phyloP scores from a whole-genome alignment of 2,113 vertebrate genomes.

The Zosterops borbonicus region DNA sequence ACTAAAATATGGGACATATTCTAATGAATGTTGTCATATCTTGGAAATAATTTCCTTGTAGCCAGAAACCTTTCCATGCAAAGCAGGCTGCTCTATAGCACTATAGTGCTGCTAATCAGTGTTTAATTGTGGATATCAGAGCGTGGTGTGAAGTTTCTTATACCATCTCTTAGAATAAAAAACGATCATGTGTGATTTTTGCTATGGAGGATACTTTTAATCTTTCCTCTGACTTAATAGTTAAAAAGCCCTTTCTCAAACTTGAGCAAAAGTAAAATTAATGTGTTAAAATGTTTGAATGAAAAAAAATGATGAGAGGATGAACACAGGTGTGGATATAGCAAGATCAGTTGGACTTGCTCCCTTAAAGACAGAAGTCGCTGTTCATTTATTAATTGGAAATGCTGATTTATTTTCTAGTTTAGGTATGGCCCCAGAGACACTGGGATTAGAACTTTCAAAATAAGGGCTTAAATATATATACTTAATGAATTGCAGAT shows the following conservation, averaged over 20 bases:
- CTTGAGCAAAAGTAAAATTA: background rate
- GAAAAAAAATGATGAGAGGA: background rate
- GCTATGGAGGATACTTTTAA: background rate
- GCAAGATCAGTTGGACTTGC: background rate
- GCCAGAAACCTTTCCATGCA: background rate
- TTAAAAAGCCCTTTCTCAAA: background rate
- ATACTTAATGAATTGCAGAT: background rate
- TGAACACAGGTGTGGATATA: background rate
- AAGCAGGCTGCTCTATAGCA: background rate
- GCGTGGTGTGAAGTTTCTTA: background rate
- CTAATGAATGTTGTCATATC: background rate
- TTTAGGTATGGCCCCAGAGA: background rate
- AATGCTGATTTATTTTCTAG: background rate
- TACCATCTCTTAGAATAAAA: background rate
- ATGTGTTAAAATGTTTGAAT: background rate
- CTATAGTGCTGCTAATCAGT: background rate
- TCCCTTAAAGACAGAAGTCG: background rate
- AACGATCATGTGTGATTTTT: background rate
- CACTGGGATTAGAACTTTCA: background rate
- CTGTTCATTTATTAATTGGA: background rate
- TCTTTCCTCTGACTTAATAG: background rate
- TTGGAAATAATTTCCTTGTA: background rate
- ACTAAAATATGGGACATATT: background rate
- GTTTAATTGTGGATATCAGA: background rate
- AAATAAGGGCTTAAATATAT: background rate